Evolutionary conservation across 2,888 invertebrate genomes (phyloP).

Genomic region (Metallyticus violacea): DNA sequence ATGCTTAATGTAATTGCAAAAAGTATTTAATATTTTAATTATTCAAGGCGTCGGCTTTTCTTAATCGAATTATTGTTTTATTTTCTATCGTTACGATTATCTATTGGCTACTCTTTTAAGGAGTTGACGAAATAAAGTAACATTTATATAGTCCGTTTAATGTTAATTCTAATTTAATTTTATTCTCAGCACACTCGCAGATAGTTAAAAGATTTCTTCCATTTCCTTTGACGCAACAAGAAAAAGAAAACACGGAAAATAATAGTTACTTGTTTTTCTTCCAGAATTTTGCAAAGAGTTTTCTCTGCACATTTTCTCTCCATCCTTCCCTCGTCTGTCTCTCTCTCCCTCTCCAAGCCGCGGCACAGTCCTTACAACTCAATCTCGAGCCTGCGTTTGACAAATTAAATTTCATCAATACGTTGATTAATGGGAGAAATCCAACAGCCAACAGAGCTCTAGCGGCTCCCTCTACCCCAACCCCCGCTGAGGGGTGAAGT

Average conservation of each 20-base stretch:
- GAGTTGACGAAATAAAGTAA: not conserved
- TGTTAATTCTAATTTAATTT: not conserved
- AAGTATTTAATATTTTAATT: no score
- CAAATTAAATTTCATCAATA: slow-evolving; percentile 36
- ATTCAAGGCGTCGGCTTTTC: not conserved
- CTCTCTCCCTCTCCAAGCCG: not conserved
- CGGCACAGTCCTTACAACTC: slow-evolving; percentile 22
- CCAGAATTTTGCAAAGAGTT: not conserved
- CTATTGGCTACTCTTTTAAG: not conserved
- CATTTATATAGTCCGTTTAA: no score
- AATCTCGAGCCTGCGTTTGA: slow-evolving; percentile 34
- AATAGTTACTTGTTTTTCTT: not conserved
- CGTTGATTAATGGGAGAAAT: slow-evolving; percentile 34
- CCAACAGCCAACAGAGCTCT: slow-evolving; percentile 11
- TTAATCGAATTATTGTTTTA: not conserved
- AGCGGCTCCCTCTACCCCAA: not conserved
- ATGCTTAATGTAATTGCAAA: no score
- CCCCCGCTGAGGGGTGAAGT: slow-evolving; percentile 12
- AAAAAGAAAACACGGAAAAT: not conserved
- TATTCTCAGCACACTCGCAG: not conserved
- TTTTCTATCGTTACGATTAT: not conserved
- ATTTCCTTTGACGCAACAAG: not conserved
- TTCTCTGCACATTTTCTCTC: not conserved
- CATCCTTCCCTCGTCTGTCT: not conserved
- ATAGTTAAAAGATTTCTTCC: not conserved